Evolutionary conservation across 2,113 vertebrate species (phyloP).

Genomic region (Gavialis gangeticus): DNA sequence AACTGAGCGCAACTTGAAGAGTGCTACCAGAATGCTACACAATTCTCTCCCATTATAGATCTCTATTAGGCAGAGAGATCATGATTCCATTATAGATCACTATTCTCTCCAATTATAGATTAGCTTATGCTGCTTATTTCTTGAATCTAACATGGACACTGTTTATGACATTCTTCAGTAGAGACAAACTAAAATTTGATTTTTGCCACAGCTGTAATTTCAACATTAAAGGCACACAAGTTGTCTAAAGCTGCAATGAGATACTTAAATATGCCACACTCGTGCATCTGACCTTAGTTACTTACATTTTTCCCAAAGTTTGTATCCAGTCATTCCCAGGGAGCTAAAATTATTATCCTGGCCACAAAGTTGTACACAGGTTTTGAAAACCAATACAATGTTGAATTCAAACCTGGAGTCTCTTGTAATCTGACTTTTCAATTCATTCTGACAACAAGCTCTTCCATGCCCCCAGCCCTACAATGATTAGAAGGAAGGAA

Average conservation of each 20-base stretch:
- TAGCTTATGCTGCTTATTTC: too few relatives aligned
- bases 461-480: too few relatives aligned
- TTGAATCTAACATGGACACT: too few relatives aligned
- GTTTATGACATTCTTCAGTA: too few relatives aligned
- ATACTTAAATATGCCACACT: neutral
- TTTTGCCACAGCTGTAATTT: too few relatives aligned
- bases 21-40: neutral
- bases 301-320: neutral
- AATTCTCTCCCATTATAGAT: neutral
- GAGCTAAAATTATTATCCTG: neutral
- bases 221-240: too few relatives aligned
- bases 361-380: neutral
- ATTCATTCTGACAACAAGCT: too few relatives aligned
- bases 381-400: neutral
- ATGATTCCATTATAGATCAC: too few relatives aligned
- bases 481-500: too few relatives aligned
- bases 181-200: too few relatives aligned
- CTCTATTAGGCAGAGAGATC: too few relatives aligned
- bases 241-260: neutral
- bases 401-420: neutral
- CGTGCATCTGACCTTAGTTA: neutral
- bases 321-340: neutral
- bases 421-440: neutral
- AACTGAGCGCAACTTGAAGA: neutral
- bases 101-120: too few relatives aligned